Conservation (phyloP, 2,888 invertebrate species). For the Pyralis farinalis region DNA sequence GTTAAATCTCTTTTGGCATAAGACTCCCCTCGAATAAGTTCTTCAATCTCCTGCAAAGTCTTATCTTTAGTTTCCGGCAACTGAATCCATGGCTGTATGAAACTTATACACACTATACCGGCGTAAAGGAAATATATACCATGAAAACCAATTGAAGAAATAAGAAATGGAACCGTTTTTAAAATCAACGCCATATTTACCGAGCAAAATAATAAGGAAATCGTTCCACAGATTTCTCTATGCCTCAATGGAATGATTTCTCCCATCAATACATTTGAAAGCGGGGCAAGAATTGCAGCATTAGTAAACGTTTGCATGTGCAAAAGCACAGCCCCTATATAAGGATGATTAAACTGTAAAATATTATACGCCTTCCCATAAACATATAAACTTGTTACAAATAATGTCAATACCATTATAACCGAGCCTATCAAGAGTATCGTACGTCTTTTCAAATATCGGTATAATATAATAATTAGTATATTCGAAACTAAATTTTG, state of each 20-base stretch:
- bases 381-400: constrained; percentile 9
- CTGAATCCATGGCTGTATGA: not conserved
- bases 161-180: constrained; percentile 21
- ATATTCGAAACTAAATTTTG: constrained; percentile 21
- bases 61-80: constrained; percentile 9
- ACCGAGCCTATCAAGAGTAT: constrained; percentile 10
- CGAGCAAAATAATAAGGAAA: constrained; percentile 23
- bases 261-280: constrained; percentile 22
- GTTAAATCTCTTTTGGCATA: no score
- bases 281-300: constrained; percentile 19
- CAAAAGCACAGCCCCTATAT: constrained; percentile 15
- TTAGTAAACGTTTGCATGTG: constrained; percentile 20
- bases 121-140: constrained; percentile 16
- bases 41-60: no score
- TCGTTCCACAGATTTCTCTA: constrained; percentile 30
- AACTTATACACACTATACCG: constrained; percentile 7
- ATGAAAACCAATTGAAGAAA: constrained; percentile 20
- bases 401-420: constrained; percentile 10
- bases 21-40: no score
- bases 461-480: constrained; percentile 19
- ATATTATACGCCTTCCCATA: constrained; percentile 11
- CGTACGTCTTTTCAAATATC: constrained; percentile 10
- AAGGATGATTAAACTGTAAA: constrained; percentile 9
- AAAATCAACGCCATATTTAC: constrained; percentile 19
- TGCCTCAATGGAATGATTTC: constrained; percentile 26